Base-by-base conservation (phyloP, 2,888 invertebrate species). In the Pandemis corylana region DNA sequence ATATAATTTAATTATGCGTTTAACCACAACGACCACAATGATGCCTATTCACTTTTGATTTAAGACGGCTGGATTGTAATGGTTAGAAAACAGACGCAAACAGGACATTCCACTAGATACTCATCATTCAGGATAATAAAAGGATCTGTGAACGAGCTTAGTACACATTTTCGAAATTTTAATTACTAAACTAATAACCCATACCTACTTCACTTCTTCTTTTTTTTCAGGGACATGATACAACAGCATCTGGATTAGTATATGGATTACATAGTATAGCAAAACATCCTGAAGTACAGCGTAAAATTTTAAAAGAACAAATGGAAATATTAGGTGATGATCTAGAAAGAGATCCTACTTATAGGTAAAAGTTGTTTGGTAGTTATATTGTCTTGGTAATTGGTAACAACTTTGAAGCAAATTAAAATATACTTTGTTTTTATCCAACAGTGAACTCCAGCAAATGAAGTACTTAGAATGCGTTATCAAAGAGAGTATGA, bases 231-330 rank as follows among this genome's bases (percentile, higher is more conserved):
- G 95, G 95, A 0, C 95, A 95, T 76, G 95, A 96, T 77, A 96
- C 96, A 0, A 95, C 95, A 0, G 94, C 95, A 0, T 95, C 96
- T 0, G 95, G 95, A 0, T 89, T 96, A 10, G 87, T 90, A 0
- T 96, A 95, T 81, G 84, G 92, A 0, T 84, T 95, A 0, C 94
- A 90, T 78, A 87, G 95, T 75, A 85, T 96, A 0, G 95, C 96
- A 0, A 89, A 93, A 70, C 87, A 95, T 79, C 90, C 91, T 5
- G 90, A 93, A 42, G 82, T 95, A 0, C 95, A 95, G 84, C 92
- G 94, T 71, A 95, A 94, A 81, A 85, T 95, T 46, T 88, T 88
- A 6, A 86, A 91, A 0, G 95, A 95, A 80, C 95, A 95, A 79
- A 84, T 83, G 61, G 77, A 76, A 6, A 89, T 95, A 15, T 90